Base-by-base conservation (phyloP, 2,888 invertebrate species). In the Melinaea menophilus region DNA sequence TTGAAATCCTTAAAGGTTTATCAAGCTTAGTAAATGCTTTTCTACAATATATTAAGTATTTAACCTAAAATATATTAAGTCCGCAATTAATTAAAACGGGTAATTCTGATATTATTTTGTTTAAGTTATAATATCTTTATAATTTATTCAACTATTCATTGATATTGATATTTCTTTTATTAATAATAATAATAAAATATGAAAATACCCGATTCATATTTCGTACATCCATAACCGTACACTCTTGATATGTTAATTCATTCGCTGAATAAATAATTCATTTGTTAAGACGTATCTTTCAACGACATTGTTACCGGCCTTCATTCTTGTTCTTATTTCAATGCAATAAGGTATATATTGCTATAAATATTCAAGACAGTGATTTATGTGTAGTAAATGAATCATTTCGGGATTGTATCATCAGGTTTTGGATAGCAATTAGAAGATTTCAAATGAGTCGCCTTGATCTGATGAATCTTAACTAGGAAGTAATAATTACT, bases 221-320 rank as follows among this genome's bases (percentile, higher is more conserved):
- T 66, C 65, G 59, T 56, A 61, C 51, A 58, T 64, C 66, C 55
- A 66, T 65, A 67, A 59, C 69, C 71, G 77, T 75, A 74, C 76
- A 78, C 86, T 81, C 85, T 84, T 84, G 86, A 88, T 88, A 88
- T 88, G 88, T 86, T 88, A 89, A 89, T 88, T 84, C 85, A 77
- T 81, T 79, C 79, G 74, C 82, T 85, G 87, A 86, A 88, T 90
- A 89, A 90, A 90, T 88, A 88, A 89, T 88, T 88, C 85, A 85
- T 85, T 85, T 84, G 82, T 82, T 84, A 85, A 85, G 81, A 81
- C 82, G 80, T 85, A 86, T 87, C 84, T 81, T 81, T 84, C 80
- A 73, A 73, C 78, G 79, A 80, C 82, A 80, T 82, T 81, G 81
- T 85, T 81, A 77, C 70, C 70, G 69, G 55, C 37, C 47, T 55